Base-by-base conservation (phyloP, 1,140 invertebrate genomes). In the Laupala kohalensis region DNA sequence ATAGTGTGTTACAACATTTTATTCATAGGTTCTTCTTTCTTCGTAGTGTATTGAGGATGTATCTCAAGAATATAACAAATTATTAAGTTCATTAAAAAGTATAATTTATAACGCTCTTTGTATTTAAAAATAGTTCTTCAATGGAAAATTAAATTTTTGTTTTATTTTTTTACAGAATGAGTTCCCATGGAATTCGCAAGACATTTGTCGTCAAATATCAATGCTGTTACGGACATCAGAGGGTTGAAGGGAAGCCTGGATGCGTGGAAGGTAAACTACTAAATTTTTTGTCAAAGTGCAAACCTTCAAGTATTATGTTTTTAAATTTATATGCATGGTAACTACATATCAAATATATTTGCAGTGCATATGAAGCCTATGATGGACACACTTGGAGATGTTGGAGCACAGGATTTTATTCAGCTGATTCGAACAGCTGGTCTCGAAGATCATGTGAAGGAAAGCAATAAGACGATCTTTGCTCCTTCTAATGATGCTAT, bases 171-270 rank as follows among this genome's bases (percentile, higher is more conserved):
- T 77, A 26, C 73, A 86, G 85, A 74, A 78, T 84, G 26, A 84
- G 83, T 73, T 82, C 83, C 74, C 83, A 85, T 75, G 85, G 84
- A 66, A 81, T 84, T 25, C 81, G 83, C 74, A 86, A 86, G 77
- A 87, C 84, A 24, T 76, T 85, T 72, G 82, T 81, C 15, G 77
- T 86, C 69, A 85, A 82, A 65, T 85, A 86, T 70, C 84, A 86
- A 76, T 88, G 87, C 74, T 88, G 87, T 75, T 82, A 86, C 73
- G 86, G 86, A 24, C 87, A 81, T 78, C 78, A 80, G 70, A 80
- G 84, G 71, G 77, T 80, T 69, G 76, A 78, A 6, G 80, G 79
- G 27, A 78, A 79, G 19, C 75, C 79, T 75, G 78, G 80, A 73
- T 83, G 85, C 77, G 74, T 78, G 74, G 81, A 84, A 77, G 80